Evolutionary conservation across 2,888 invertebrate species (phyloP).

Genomic region (Mesochorus sp.): DNA sequence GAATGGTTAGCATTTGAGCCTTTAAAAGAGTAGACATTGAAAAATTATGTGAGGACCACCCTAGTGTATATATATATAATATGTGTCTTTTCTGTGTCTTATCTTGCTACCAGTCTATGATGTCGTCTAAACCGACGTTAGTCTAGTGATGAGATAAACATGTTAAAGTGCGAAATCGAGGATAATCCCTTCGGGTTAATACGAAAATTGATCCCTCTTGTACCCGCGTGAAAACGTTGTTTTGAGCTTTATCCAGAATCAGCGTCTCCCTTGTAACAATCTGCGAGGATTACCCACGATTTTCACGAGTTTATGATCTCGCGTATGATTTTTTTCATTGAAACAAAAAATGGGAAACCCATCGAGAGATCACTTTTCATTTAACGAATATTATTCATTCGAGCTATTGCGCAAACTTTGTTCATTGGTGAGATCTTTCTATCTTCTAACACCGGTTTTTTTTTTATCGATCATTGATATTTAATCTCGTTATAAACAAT

Average conservation of each 20-base stretch:
- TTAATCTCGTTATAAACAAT: conserved; percentile 24
- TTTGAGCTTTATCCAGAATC: not conserved
- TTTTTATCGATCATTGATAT: conserved; percentile 1
- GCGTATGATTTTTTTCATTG: not conserved
- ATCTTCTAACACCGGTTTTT: not conserved
- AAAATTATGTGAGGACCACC: no score
- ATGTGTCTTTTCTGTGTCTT: conserved; percentile 44
- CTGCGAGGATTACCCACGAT: not conserved
- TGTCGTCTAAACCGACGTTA: conserved; percentile 69
- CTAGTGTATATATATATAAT: conserved; percentile 44
- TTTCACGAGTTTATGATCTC: not conserved
- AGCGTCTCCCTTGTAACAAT: no score
- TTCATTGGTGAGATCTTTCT: not conserved
- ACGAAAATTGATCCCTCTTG: not conserved
- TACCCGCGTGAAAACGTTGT: not conserved
- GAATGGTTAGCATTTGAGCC: no score
- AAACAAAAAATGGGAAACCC: not conserved
- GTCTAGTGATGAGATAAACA: conserved; percentile 55
- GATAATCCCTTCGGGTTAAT: not conserved
- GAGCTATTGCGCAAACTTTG: not conserved
- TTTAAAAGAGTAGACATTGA: no score
- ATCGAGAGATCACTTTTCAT: not conserved
- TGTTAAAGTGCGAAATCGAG: conserved; percentile 23
- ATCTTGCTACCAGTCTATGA: conserved; percentile 72
- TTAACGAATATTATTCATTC: conserved; percentile 15